These are phyloP conservation scores for Agelastica alni DNA, from an alignment of 2,888 invertebrate genomes.

Conservation along the genomic window DNA sequence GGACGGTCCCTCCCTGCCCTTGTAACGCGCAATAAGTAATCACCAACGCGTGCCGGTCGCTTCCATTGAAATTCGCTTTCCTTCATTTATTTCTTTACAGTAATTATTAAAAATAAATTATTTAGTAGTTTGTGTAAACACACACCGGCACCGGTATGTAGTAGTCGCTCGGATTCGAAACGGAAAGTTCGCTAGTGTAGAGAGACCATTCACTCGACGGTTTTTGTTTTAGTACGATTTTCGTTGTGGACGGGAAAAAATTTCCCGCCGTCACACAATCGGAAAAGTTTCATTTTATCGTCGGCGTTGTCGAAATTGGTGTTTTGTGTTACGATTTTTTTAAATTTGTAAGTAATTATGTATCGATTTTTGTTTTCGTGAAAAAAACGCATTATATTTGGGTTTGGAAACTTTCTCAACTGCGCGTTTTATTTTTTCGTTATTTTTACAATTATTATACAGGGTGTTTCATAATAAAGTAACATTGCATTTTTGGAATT, in stretches of 20 bases:
- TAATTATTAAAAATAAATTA: conserved; percentile 3
- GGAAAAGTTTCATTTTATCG: too few species aligned
- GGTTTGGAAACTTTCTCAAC: too few species aligned
- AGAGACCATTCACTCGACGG: background rate
- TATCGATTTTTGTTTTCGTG: too few species aligned
- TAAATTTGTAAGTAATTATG: background rate
- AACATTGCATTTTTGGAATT: too few species aligned
- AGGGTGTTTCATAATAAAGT: too few species aligned
- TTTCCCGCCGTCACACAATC: too few species aligned
- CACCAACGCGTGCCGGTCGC: background rate
- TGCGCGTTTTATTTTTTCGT: too few species aligned
- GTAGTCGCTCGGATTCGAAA: conserved; percentile 9
- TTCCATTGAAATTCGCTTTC: background rate
- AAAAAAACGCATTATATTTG: too few species aligned
- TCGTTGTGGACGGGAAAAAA: background rate
- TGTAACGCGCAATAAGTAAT: background rate
- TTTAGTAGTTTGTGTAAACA: background rate
- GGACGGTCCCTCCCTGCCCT: background rate
- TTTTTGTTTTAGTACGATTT: conserved; percentile 4
- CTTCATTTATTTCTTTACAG: conserved; percentile 2
- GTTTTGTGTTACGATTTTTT: too few species aligned
- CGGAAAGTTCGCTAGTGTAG: conserved; percentile 7
- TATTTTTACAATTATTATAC: too few species aligned
- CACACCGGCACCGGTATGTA: background rate
- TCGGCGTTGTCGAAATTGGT: too few species aligned